phyloP scores from a whole-genome alignment of 2,888 invertebrate species.

The Acanthoscelides obtectus region DNA sequence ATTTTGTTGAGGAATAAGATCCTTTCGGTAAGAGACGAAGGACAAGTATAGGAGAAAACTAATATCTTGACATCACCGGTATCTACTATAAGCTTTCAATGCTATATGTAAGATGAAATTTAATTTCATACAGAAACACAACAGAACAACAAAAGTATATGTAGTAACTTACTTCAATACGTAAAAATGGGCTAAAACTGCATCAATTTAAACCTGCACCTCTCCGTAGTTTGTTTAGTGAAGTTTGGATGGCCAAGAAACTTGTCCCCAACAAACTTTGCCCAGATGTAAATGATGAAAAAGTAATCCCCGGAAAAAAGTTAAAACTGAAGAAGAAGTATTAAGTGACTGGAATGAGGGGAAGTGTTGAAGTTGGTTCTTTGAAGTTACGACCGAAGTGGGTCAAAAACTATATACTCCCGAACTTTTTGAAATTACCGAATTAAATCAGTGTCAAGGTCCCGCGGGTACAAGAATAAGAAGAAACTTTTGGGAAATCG shows the following conservation, averaged over 20 bases:
- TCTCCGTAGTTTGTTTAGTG: background rate
- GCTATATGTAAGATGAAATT: too few species aligned
- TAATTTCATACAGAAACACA: too few species aligned
- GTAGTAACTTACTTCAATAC: too few species aligned
- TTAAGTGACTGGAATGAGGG: background rate
- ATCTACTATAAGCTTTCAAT: too few species aligned
- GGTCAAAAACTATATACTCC: constrained; percentile 2
- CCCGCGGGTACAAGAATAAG: background rate
- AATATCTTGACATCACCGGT: too few species aligned
- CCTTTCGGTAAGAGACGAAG: too few species aligned
- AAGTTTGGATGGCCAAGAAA: background rate
- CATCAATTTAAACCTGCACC: background rate
- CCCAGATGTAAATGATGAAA: background rate
- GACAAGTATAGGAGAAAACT: too few species aligned
- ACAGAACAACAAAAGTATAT: too few species aligned
- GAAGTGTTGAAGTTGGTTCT: background rate
- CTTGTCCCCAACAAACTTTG: background rate
- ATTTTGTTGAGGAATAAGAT: too few species aligned
- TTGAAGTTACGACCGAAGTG: background rate
- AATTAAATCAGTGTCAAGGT: constrained; percentile 3
- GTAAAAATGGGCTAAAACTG: too few species aligned
- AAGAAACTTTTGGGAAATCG: constrained; percentile 2
- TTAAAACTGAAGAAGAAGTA: background rate
- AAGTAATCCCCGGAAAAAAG: background rate
- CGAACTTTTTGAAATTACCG: constrained; percentile 3